A percentile compares a stretch with the other conserved stretches of the same genome.
Evolutionary conservation across 1,140 invertebrate species (phyloP).

Genomic region (Drosophila lacertosa): DNA sequence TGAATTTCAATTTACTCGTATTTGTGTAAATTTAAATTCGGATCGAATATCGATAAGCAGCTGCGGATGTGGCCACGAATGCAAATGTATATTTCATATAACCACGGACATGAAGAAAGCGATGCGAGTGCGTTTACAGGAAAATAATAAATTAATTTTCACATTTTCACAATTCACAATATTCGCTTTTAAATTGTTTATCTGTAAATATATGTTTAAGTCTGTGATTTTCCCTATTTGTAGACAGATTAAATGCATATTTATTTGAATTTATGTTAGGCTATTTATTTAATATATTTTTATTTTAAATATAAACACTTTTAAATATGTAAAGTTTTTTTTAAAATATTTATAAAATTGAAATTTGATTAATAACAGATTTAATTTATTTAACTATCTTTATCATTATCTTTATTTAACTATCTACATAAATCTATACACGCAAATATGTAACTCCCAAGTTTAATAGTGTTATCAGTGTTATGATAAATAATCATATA

Average conservation of each 20-base stretch:
- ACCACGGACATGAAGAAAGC: neutral
- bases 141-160: slow-evolving; percentile 1
- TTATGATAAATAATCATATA: neutral
- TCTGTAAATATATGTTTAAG: neutral
- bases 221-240: too few species aligned
- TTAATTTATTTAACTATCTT: too few species aligned
- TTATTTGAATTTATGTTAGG: too few species aligned
- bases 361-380: too few species aligned
- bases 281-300: too few species aligned
- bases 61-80: slow-evolving; percentile 10
- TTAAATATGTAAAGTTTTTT: too few species aligned
- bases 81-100: slow-evolving; percentile 34
- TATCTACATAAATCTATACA: too few species aligned
- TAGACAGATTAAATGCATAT: too few species aligned
- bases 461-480: neutral
- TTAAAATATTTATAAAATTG: too few species aligned
- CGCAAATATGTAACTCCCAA: too few species aligned
- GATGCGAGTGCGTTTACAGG: neutral
- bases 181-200: neutral
- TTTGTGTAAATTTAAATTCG: slow-evolving; percentile 10
- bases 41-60: neutral
- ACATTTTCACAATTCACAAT: neutral
- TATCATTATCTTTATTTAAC: too few species aligned
- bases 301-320: too few species aligned
- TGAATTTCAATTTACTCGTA: neutral